A percentile compares a stretch with the other conserved stretches of the same genome.
phyloP scores from a whole-genome alignment of 2,797 vertebrate species.

The Xenentodon cancila region DNA sequence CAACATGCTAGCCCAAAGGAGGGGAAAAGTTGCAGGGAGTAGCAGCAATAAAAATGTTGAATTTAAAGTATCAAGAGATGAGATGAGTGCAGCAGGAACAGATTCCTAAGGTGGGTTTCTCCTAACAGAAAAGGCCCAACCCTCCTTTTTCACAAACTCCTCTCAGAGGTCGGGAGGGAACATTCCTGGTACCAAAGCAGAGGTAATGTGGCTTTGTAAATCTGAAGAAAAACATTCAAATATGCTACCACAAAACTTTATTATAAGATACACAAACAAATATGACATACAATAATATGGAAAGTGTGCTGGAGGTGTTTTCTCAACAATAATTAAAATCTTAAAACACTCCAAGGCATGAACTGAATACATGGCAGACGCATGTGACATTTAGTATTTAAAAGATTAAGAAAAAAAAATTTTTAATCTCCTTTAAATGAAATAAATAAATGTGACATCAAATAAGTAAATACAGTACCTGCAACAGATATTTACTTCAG shows the following conservation, averaged over 20 bases:
- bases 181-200: too few relatives aligned
- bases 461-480: slow-evolving; percentile 34
- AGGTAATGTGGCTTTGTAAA: too few relatives aligned
- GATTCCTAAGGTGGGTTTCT: too few relatives aligned
- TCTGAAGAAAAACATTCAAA: not conserved
- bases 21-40: too few relatives aligned
- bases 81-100: too few relatives aligned
- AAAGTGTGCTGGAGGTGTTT: slow-evolving; percentile 31
- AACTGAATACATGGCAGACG: slow-evolving; percentile 8
- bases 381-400: not conserved
- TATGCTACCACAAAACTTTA: slow-evolving; percentile 62
- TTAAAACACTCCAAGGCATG: slow-evolving; percentile 2
- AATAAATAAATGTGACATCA: slow-evolving; percentile 47
- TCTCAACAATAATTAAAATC: slow-evolving; percentile 42
- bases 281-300: slow-evolving; percentile 62
- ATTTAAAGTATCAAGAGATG: too few relatives aligned
- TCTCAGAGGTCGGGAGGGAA: too few relatives aligned
- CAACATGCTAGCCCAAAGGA: too few relatives aligned
- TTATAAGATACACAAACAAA: slow-evolving; percentile 34
- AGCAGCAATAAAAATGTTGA: too few relatives aligned
- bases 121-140: too few relatives aligned
- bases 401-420: too few relatives aligned
- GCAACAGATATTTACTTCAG: slow-evolving; percentile 23
- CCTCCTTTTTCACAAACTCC: too few relatives aligned
- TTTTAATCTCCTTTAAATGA: slow-evolving; percentile 53